Percentiles rank a stretch among this genome's conserved stretches.
Conservation (phyloP, 2,797 vertebrate genomes). For the Phyllotis vaccarum region DNA sequence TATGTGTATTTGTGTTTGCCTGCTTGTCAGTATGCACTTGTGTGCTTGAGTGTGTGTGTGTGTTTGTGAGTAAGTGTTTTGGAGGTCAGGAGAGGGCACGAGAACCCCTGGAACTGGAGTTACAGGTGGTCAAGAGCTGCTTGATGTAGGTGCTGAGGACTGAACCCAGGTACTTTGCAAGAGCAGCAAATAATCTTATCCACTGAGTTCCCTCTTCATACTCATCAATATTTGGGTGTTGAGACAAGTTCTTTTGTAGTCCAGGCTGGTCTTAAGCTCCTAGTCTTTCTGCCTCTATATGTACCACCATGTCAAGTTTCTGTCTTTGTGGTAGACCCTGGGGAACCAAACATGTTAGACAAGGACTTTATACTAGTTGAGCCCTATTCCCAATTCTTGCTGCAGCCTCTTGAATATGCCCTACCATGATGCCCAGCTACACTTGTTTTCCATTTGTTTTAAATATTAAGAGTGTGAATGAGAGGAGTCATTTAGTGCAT, state of each 20-base stretch:
- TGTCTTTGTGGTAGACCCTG: neutral
- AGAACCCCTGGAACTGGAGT: neutral
- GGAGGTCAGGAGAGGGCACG: neutral
- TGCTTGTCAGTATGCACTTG: neutral
- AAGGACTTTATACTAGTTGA: neutral
- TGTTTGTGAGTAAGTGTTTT: neutral
- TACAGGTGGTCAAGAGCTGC: neutral
- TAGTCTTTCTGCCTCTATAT: neutral
- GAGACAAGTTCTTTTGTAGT: neutral
- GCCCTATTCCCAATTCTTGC: neutral
- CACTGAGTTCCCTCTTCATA: neutral
- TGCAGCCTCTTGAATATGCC: neutral
- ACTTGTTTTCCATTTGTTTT: neutral
- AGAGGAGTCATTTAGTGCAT: neutral
- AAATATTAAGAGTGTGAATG: conserved; percentile 5
- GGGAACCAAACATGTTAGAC: neutral
- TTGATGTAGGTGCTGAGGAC: neutral
- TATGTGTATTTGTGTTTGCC: neutral
- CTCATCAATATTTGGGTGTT: neutral
- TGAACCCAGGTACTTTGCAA: neutral
- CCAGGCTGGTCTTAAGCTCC: neutral
- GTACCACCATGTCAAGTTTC: neutral
- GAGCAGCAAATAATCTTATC: neutral
- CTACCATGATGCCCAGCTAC: neutral
- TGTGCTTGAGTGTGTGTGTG: neutral